Conservation (phyloP, 1,140 invertebrate genomes). For the Helicoverpa armigera region DNA sequence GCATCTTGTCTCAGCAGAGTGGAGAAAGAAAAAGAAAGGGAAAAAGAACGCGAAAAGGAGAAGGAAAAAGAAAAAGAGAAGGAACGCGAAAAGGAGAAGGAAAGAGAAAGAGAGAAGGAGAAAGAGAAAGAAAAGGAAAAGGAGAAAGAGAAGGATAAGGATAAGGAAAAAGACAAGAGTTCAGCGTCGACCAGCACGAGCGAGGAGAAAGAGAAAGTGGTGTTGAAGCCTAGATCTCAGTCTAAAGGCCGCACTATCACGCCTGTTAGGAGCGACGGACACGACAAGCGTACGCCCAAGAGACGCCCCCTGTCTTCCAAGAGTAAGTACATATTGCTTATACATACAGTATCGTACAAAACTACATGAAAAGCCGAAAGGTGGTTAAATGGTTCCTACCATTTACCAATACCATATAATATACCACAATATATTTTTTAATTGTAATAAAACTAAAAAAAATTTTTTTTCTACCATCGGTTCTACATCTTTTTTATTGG, state of each 20-base stretch:
- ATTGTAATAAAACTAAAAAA: no score
- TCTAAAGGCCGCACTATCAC: slow-evolving; percentile 74
- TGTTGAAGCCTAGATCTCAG: slow-evolving; percentile 73
- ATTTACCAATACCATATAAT: no score
- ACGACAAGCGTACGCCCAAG: slow-evolving; percentile 77
- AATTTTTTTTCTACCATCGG: no score
- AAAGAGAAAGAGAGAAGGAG: slow-evolving; percentile 74
- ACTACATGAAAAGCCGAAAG: no score
- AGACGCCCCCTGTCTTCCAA: slow-evolving; percentile 73
- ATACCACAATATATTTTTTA: no score
- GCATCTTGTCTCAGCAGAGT: neutral
- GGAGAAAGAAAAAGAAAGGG: slow-evolving; percentile 80
- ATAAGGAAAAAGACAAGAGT: slow-evolving; percentile 74
- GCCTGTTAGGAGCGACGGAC: slow-evolving; percentile 70
- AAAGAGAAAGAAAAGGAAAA: slow-evolving; percentile 69
- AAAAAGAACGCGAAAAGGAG: slow-evolving; percentile 33
- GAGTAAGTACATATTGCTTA: slow-evolving; percentile 59
- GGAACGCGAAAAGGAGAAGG: slow-evolving; percentile 66
- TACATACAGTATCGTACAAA: no score
- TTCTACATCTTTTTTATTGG: no score
- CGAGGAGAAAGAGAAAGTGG: slow-evolving; percentile 79
- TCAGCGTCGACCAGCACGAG: slow-evolving; percentile 61
- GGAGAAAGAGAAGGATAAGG: slow-evolving; percentile 65
- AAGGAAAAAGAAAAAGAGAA: slow-evolving; percentile 55
- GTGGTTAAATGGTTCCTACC: no score